Evolutionary conservation across 2,888 invertebrate genomes (phyloP).

Genomic region (Mesorhabditis belari): DNA sequence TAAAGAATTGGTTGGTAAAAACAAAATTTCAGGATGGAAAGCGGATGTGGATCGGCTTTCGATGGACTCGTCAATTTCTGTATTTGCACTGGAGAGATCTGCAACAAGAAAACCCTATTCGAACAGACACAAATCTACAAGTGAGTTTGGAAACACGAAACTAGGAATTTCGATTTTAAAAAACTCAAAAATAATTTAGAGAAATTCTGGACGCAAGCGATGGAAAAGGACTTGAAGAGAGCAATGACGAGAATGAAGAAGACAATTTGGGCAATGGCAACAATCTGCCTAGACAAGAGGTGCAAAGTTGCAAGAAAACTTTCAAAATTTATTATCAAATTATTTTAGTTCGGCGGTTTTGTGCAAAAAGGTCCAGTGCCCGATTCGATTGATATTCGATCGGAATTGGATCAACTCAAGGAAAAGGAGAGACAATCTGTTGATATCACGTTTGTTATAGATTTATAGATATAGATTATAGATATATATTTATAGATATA

Average conservation of each 20-base stretch:
- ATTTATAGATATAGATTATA: not conserved
- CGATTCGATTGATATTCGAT: not conserved
- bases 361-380: not conserved
- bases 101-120: conserved; percentile 29
- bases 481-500: not conserved
- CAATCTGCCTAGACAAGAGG: not conserved
- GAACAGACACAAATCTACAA: conserved; percentile 31
- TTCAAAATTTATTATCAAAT: not conserved
- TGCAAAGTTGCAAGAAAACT: too few relatives aligned
- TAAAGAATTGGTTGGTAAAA: not conserved
- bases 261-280: not conserved
- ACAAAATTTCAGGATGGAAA: conserved; percentile 1
- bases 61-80: conserved; percentile 45
- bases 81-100: conserved; percentile 32
- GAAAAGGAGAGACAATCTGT: not conserved
- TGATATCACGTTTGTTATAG: not conserved
- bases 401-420: not conserved
- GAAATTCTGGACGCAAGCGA: too few relatives aligned
- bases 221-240: too few relatives aligned
- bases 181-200: too few relatives aligned
- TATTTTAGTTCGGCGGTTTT: not conserved
- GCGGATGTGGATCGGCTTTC: conserved; percentile 36
- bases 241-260: not conserved
- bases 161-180: too few relatives aligned
- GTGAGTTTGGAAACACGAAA: conserved; percentile 10